These are phyloP conservation scores for Rhingia campestris DNA, from an alignment of 2,888 invertebrate genomes.

Conservation along the genomic window DNA sequence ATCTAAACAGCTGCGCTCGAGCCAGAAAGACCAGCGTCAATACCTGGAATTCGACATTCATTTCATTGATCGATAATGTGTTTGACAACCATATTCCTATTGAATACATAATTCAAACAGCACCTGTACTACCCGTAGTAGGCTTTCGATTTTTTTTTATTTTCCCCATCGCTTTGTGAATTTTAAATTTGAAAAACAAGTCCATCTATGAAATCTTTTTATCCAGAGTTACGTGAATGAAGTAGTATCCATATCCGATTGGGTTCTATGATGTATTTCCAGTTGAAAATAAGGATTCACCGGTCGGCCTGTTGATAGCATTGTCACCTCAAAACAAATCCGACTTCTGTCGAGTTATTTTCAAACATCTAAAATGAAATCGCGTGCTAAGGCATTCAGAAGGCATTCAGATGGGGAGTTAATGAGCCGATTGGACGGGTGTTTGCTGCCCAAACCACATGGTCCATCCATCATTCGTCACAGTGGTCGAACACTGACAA, in stretches of 20 bases:
- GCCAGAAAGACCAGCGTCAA: not conserved
- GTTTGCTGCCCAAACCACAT: slow-evolving; percentile 13
- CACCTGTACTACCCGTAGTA: not conserved
- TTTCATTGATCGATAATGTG: slow-evolving; percentile 27
- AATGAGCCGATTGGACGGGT: slow-evolving; percentile 48
- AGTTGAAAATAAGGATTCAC: slow-evolving; percentile 25
- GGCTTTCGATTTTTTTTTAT: slow-evolving; percentile 10
- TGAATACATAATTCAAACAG: slow-evolving; percentile 35
- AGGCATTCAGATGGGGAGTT: slow-evolving; percentile 18
- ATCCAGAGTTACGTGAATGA: slow-evolving; percentile 13
- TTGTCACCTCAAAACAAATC: slow-evolving; percentile 8
- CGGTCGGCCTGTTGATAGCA: slow-evolving; percentile 16
- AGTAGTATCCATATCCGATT: slow-evolving; percentile 13
- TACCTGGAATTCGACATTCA: slow-evolving; percentile 36
- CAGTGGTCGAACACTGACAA: slow-evolving; percentile 24
- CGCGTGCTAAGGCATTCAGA: slow-evolving; percentile 51
- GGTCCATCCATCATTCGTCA: slow-evolving; percentile 56
- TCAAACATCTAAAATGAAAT: slow-evolving; percentile 19
- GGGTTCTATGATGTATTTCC: slow-evolving; percentile 13
- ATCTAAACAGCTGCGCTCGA: too few relatives aligned
- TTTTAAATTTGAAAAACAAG: slow-evolving; percentile 22
- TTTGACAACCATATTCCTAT: slow-evolving; percentile 43
- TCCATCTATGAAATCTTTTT: not conserved
- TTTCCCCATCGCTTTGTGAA: slow-evolving; percentile 1
- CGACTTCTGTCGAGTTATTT: slow-evolving; percentile 13